A percentile compares a stretch with the other conserved stretches of the same genome.
phyloP scores from a whole-genome alignment of 2,113 vertebrate genomes.

The Formicarius rufipectus region DNA sequence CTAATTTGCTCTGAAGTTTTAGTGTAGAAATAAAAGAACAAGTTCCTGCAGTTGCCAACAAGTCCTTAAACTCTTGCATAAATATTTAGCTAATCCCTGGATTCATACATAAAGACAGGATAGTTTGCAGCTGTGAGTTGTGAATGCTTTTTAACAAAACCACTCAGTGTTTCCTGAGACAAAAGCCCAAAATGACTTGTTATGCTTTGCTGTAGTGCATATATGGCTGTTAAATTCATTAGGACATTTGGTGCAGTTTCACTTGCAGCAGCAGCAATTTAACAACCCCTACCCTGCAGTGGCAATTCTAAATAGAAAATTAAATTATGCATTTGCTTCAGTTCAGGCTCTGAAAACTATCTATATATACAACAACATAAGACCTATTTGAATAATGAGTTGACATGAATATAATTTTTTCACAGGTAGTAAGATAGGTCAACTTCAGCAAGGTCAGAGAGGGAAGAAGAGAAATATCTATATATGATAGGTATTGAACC shows the following conservation, averaged over 20 bases:
- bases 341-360: not conserved
- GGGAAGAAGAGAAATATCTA: not conserved
- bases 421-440: not conserved
- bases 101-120: not conserved
- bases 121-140: not conserved
- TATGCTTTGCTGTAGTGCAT: not conserved
- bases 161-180: not conserved
- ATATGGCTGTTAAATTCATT: conserved; percentile 45
- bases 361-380: not conserved
- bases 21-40: not conserved
- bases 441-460: not conserved
- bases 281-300: conserved; percentile 31
- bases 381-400: not conserved
- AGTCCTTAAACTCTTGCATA: not conserved
- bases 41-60: not conserved
- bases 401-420: not conserved
- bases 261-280: conserved; percentile 41
- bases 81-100: conserved; percentile 1
- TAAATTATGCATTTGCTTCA: conserved; percentile 39
- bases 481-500: not conserved
- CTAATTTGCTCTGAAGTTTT: not conserved
- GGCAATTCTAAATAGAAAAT: conserved; percentile 53
- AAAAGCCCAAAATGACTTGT: conserved; percentile 7
- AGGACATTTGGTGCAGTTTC: not conserved
- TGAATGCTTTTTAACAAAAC: not conserved